phyloP scores from a whole-genome alignment of 1,140 invertebrate species.

The Protaetia brevitarsis region DNA sequence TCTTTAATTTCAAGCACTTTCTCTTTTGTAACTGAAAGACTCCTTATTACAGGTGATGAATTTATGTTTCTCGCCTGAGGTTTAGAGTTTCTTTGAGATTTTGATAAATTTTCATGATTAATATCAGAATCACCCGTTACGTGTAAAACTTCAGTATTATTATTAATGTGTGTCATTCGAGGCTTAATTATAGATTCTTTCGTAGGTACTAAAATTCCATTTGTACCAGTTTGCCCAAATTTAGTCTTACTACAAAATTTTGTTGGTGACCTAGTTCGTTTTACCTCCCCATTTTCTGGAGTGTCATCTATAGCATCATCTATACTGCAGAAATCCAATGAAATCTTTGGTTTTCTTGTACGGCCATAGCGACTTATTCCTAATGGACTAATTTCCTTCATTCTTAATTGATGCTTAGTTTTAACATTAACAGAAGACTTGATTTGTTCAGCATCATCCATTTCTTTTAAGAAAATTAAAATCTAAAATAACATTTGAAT shows the following conservation, averaged over 20 bases:
- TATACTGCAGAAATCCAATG: constrained; percentile 38
- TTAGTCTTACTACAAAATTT: neutral
- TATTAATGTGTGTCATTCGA: neutral
- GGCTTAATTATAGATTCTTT: neutral
- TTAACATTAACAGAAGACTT: neutral
- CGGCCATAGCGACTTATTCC: constrained; percentile 38
- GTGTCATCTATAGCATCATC: constrained; percentile 27
- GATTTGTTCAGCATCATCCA: constrained; percentile 9
- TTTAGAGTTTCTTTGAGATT: neutral
- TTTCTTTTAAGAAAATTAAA: neutral
- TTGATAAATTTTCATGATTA: neutral
- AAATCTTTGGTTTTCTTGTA: constrained; percentile 36
- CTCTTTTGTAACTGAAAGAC: neutral
- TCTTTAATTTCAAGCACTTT: constrained; percentile 1
- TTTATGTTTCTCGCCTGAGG: neutral
- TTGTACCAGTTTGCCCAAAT: neutral
- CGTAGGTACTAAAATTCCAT: neutral
- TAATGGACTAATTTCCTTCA: neutral
- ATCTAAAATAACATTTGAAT: neutral
- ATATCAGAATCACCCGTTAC: constrained; percentile 15
- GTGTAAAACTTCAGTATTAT: neutral
- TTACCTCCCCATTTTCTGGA: neutral
- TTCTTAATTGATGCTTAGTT: neutral
- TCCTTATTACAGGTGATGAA: neutral
- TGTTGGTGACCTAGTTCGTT: constrained; percentile 1